Evolutionary conservation across 2,113 vertebrate genomes (phyloP).

Genomic region (Dicrurus megarhynchus): DNA sequence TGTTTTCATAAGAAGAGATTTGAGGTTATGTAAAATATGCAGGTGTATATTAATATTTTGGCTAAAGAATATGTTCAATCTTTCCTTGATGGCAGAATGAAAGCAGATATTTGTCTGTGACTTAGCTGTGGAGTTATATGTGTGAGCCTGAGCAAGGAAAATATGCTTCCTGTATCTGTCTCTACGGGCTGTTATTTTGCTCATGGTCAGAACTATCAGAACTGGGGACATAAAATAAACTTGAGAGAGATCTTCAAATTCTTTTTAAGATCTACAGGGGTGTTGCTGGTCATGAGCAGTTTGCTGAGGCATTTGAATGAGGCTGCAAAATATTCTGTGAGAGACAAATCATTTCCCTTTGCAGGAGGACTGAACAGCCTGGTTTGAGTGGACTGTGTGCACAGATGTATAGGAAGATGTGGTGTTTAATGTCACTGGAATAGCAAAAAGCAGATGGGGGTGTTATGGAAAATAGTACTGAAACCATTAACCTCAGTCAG

Average conservation of each 20-base stretch:
- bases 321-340: not conserved
- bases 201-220: not conserved
- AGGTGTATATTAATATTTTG: not conserved
- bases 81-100: not conserved
- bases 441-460: not conserved
- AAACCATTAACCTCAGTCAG: not conserved
- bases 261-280: not conserved
- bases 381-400: not conserved
- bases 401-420: not conserved
- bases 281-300: not conserved
- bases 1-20: not conserved
- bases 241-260: not conserved
- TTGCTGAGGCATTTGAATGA: not conserved
- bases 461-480: not conserved
- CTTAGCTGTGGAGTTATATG: not conserved
- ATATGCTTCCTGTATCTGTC: not conserved
- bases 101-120: not conserved
- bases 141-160: slow-evolving; percentile 21
- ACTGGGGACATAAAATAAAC: not conserved
- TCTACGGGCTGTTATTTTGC: not conserved
- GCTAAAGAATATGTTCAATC: not conserved
- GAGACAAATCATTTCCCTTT: not conserved
- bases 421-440: not conserved
- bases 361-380: not conserved
- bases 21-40: not conserved